These are phyloP conservation scores for Drosophila rellima DNA, from an alignment of 2,888 invertebrate genomes.

Conservation along the genomic window DNA sequence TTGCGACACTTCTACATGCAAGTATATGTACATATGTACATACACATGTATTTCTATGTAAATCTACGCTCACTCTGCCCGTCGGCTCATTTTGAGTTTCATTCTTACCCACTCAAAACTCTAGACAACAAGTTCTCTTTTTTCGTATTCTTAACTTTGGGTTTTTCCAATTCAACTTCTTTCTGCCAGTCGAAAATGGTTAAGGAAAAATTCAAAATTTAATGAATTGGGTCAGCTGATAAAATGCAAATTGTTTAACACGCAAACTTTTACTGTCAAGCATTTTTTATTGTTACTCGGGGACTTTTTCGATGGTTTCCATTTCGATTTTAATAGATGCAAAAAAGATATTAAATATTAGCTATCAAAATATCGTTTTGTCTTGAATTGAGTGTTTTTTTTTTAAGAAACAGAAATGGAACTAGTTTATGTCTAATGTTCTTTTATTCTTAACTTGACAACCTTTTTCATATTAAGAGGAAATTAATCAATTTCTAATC, in stretches of 20 bases:
- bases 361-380: neutral
- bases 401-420: too few relatives aligned
- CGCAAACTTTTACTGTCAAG: conserved; percentile 11
- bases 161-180: conserved; percentile 48
- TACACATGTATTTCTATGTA: neutral
- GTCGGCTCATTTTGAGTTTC: conserved; percentile 22
- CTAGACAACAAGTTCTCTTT: conserved; percentile 50
- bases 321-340: neutral
- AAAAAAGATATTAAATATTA: neutral
- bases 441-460: neutral
- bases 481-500: neutral
- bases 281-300: neutral
- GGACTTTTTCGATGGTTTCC: neutral
- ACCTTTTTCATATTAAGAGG: neutral
- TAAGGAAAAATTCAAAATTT: conserved; percentile 27
- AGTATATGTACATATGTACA: neutral
- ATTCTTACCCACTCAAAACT: conserved; percentile 41
- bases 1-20: conserved; percentile 1
- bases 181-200: conserved; percentile 19
- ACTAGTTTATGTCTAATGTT: too few relatives aligned
- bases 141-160: conserved; percentile 14
- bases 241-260: conserved; percentile 23
- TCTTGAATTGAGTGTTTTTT: too few relatives aligned
- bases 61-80: conserved; percentile 2
- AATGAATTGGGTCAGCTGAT: conserved; percentile 32